These are phyloP conservation scores for Pelagia noctiluca DNA, from an alignment of 30 jellyfish, hydroid and myxozoan genomes.

Conservation along the genomic window DNA sequence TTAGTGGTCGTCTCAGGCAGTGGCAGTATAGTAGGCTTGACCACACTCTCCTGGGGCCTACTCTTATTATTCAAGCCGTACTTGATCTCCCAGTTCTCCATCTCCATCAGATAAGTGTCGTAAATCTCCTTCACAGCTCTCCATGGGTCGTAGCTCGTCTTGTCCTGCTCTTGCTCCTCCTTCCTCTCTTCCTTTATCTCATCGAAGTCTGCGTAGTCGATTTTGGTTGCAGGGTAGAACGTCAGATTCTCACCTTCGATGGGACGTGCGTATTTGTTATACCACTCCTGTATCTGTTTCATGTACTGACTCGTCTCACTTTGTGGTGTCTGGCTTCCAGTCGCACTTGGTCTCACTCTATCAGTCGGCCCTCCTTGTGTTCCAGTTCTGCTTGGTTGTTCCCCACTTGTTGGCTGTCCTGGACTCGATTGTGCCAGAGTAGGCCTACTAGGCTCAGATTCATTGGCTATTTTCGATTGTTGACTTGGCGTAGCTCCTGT, in stretches of 20 bases:
- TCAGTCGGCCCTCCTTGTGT: not conserved
- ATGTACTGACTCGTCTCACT: slow-evolving; percentile 35
- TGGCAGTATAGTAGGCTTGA: slow-evolving; percentile 32
- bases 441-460: slow-evolving; percentile 3
- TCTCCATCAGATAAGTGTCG: slow-evolving; percentile 49
- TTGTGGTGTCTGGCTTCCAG: slow-evolving; percentile 33
- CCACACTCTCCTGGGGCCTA: slow-evolving; percentile 67
- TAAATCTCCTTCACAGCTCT: slow-evolving; percentile 73
- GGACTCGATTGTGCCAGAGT: not conserved
- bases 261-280: slow-evolving; percentile 52
- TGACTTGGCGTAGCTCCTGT: slow-evolving; percentile 10
- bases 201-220: slow-evolving; percentile 35
- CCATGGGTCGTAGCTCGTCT: slow-evolving; percentile 71
- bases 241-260: slow-evolving; percentile 65
- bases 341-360: not conserved
- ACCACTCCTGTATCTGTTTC: slow-evolving; percentile 60
- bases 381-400: not conserved
- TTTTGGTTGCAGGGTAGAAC: slow-evolving; percentile 62
- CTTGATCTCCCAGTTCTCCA: slow-evolving; percentile 69
- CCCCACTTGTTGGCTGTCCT: slow-evolving; percentile 11
- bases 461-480: not conserved
- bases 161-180: slow-evolving; percentile 61
- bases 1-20: slow-evolving; percentile 24
- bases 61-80: slow-evolving; percentile 20
- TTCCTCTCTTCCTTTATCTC: slow-evolving; percentile 36